Percentiles rank a stretch among this genome's conserved stretches.
Evolutionary conservation across 1,140 invertebrate genomes (phyloP).

Genomic region (Neotoxoptera formosana): DNA sequence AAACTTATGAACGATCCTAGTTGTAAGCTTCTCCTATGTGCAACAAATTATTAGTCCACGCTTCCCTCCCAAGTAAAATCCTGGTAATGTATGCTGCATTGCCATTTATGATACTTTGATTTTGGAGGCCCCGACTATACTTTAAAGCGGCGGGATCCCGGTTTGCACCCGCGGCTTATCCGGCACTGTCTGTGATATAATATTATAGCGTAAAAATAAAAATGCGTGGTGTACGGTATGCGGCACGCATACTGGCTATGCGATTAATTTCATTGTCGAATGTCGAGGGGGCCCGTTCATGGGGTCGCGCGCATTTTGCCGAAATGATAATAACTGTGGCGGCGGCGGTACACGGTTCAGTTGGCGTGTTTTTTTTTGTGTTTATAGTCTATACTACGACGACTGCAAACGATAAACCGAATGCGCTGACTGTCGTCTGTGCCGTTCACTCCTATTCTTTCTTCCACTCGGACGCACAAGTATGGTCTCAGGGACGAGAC

Average conservation of each 20-base stretch:
- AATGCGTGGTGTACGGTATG: too few relatives aligned
- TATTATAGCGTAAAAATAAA: too few relatives aligned
- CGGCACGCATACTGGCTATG: not conserved
- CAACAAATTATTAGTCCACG: not conserved
- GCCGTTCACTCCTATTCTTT: too few relatives aligned
- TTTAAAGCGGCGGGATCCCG: too few relatives aligned
- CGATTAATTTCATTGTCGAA: slow-evolving; percentile 24
- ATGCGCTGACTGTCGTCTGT: not conserved
- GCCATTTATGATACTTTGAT: too few relatives aligned
- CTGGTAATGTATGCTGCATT: too few relatives aligned
- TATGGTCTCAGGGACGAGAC: not conserved
- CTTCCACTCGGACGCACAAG: too few relatives aligned
- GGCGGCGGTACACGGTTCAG: not conserved
- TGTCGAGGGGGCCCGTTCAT: not conserved
- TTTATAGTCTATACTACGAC: not conserved
- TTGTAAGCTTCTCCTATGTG: not conserved
- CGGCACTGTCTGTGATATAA: too few relatives aligned
- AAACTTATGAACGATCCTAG: not conserved
- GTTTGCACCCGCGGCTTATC: too few relatives aligned
- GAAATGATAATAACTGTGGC: not conserved
- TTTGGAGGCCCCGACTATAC: too few relatives aligned
- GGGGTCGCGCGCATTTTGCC: not conserved
- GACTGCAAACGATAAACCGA: not conserved
- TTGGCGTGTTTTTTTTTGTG: not conserved
- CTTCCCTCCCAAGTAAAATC: too few relatives aligned